Conservation (phyloP, 2,888 invertebrate genomes). For the Beris morrisii region DNA sequence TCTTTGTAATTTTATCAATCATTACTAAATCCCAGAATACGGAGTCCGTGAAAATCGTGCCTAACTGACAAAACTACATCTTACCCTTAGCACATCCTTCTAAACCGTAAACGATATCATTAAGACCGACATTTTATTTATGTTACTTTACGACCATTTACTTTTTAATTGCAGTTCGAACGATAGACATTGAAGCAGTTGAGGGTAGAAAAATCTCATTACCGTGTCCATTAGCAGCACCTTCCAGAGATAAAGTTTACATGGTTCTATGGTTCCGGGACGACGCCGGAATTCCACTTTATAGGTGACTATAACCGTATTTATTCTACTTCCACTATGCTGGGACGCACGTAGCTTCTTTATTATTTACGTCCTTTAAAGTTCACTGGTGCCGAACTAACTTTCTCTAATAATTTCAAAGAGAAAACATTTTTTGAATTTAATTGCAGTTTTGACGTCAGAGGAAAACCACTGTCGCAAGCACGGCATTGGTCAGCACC, state of each 20-base stretch:
- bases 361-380: too few species aligned
- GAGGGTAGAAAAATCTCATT: slow-evolving; percentile 78
- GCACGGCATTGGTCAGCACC: slow-evolving; percentile 77
- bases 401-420: too few species aligned
- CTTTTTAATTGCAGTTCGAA: slow-evolving; percentile 58
- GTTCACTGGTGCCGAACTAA: too few species aligned
- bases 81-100: too few species aligned
- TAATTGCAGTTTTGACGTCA: slow-evolving; percentile 72
- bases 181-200: slow-evolving; percentile 75
- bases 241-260: slow-evolving; percentile 76
- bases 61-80: too few species aligned
- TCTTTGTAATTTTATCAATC: too few species aligned
- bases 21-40: too few species aligned
- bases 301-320: slow-evolving; percentile 63
- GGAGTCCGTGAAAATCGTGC: too few species aligned
- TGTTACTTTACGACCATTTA: slow-evolving; percentile 41
- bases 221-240: slow-evolving; percentile 77
- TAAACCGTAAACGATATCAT: too few species aligned
- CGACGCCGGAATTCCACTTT: slow-evolving; percentile 76
- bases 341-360: too few species aligned
- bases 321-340: slow-evolving; percentile 1
- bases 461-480: slow-evolving; percentile 72
- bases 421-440: too few species aligned
- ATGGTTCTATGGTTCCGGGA: slow-evolving; percentile 86
- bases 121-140: too few species aligned